A percentile compares a stretch with the other conserved stretches of the same genome.
Evolutionary conservation across 2,113 vertebrate genomes (phyloP).

Genomic region (Cisticola juncidis): DNA sequence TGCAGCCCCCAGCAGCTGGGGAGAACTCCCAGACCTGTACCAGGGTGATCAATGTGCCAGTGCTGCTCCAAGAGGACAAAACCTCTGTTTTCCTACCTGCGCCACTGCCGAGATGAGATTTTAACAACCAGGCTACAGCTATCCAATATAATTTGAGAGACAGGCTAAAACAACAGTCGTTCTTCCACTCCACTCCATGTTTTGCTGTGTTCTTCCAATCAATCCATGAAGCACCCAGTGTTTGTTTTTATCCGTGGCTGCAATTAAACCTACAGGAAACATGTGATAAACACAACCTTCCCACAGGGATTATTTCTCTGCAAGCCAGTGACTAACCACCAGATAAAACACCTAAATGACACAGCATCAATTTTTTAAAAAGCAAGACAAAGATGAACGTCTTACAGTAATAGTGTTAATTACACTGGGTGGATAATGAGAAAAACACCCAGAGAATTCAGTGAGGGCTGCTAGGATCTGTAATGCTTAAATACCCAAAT

Average conservation of each 20-base stretch:
- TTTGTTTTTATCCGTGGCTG: constrained; percentile 20
- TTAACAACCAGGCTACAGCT: neutral
- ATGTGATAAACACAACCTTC: constrained; percentile 4
- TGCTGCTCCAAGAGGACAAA: too few relatives aligned
- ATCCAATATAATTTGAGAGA: neutral
- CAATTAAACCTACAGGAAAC: constrained; percentile 43
- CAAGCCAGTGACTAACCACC: constrained; percentile 1
- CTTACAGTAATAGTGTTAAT: constrained; percentile 58
- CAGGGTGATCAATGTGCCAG: neutral
- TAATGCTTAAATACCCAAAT: constrained; percentile 31
- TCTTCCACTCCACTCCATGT: neutral
- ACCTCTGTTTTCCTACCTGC: neutral
- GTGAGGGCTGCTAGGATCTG: constrained; percentile 18
- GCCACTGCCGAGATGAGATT: neutral
- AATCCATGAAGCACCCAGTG: neutral
- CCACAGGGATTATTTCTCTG: neutral
- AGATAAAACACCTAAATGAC: constrained; percentile 23
- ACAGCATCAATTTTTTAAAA: constrained; percentile 26
- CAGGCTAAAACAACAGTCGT: neutral
- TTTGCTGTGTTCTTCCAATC: neutral
- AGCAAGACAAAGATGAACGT: constrained; percentile 29
- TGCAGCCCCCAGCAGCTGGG: neutral
- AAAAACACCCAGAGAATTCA: constrained; percentile 36
- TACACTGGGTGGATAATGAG: neutral
- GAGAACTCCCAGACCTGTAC: neutral